Conservation (phyloP, 2,888 invertebrate species). For the Noctua comes region DNA sequence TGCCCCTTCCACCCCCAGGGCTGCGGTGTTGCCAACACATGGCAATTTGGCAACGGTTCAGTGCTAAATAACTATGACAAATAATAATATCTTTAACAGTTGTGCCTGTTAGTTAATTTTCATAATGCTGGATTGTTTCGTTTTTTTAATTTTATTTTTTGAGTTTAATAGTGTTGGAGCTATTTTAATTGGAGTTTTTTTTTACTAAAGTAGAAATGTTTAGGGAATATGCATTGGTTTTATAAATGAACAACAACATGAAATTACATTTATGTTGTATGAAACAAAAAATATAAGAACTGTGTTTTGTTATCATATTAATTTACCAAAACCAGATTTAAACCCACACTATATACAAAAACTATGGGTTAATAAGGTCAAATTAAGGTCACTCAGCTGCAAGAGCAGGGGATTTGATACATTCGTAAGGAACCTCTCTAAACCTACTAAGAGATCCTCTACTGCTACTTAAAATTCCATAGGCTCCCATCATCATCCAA, state of each 20-base stretch:
- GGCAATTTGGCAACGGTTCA: constrained; percentile 64
- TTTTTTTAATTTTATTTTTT: constrained; percentile 8
- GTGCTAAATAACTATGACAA: constrained; percentile 63
- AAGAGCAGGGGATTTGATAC: neutral
- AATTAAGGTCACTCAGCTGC: neutral
- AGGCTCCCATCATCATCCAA: neutral
- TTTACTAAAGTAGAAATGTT: neutral
- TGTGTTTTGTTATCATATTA: neutral
- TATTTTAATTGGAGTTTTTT: neutral
- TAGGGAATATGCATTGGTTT: neutral
- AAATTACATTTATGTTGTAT: neutral
- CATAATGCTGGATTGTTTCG: constrained; percentile 40
- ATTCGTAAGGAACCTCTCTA: neutral
- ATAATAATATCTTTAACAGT: constrained; percentile 65
- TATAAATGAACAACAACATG: neutral
- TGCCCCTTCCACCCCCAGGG: constrained; percentile 21
- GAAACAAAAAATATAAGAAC: neutral
- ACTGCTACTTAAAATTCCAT: constrained; percentile 25
- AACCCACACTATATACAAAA: neutral
- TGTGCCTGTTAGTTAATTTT: constrained; percentile 52
- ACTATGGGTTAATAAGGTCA: neutral
- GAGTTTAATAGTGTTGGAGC: neutral
- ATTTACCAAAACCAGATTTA: neutral
- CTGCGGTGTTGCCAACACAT: constrained; percentile 65
- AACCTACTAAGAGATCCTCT: neutral